These are phyloP conservation scores for Eucriotettix oculatus DNA, from an alignment of 2,888 invertebrate genomes.

Conservation along the genomic window DNA sequence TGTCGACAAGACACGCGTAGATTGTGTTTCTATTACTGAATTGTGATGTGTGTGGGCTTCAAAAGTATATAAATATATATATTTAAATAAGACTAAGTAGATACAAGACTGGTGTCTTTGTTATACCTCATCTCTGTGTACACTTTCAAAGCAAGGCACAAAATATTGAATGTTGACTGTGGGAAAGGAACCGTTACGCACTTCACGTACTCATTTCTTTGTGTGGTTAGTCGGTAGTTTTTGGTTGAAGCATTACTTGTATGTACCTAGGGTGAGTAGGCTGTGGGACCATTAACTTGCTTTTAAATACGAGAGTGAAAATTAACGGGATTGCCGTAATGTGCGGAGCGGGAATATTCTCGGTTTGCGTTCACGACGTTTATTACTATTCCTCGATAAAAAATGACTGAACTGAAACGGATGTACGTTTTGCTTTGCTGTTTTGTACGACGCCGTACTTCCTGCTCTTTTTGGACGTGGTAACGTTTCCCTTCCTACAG, in stretches of 20 bases:
- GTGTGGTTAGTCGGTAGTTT: no score
- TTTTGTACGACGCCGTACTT: no score
- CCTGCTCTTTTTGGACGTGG: no score
- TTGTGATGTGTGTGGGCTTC: conserved; percentile 2
- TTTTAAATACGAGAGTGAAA: no score
- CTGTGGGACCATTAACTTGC: no score
- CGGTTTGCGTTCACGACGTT: no score
- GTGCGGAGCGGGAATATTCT: no score
- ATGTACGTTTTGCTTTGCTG: no score
- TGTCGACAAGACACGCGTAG: conserved; percentile 1
- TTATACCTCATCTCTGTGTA: conserved; percentile 6
- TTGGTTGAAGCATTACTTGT: background rate
- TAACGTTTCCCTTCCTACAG: background rate
- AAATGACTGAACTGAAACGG: no score
- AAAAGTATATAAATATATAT: background rate
- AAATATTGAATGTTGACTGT: conserved; percentile 5
- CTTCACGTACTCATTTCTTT: background rate
- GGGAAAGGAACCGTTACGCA: conserved; percentile 1
- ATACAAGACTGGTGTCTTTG: conserved; percentile 1
- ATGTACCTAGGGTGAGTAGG: background rate
- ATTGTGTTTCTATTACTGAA: conserved; percentile 4
- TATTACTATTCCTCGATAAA: no score
- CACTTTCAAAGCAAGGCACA: conserved; percentile 6
- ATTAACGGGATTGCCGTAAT: background rate
- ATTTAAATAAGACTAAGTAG: conserved; percentile 1